Conservation (phyloP, 2,888 invertebrate genomes). For the Sarcophaga rosellei region DNA sequence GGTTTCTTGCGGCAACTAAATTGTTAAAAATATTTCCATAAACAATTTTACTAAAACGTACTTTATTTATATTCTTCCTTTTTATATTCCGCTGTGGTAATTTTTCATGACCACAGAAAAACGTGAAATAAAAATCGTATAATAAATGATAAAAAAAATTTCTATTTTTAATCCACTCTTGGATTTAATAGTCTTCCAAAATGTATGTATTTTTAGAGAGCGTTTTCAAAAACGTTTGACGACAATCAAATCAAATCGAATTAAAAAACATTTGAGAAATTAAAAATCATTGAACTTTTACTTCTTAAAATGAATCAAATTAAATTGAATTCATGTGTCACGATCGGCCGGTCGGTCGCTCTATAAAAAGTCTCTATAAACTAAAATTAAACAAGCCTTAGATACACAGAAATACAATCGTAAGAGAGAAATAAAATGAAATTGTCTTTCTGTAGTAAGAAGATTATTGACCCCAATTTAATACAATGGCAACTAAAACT, state of each 20-base stretch:
- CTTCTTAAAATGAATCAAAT: slow-evolving; percentile 37
- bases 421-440: slow-evolving; percentile 31
- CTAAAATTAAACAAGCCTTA: neutral
- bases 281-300: slow-evolving; percentile 53
- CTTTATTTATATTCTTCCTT: too few relatives aligned
- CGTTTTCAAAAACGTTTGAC: neutral
- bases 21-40: too few relatives aligned
- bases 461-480: slow-evolving; percentile 65
- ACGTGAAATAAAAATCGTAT: too few relatives aligned
- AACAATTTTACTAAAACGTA: too few relatives aligned
- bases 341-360: slow-evolving; percentile 9
- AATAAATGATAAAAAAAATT: too few relatives aligned
- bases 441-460: slow-evolving; percentile 37
- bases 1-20: too few relatives aligned
- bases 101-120: too few relatives aligned
- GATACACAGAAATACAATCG: slow-evolving; percentile 39
- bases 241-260: neutral
- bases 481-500: slow-evolving; percentile 4
- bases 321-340: slow-evolving; percentile 49
- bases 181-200: too few relatives aligned
- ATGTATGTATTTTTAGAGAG: neutral
- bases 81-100: too few relatives aligned
- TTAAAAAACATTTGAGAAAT: slow-evolving; percentile 4
- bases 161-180: too few relatives aligned
- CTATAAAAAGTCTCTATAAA: neutral